Conservation (phyloP, 2,113 vertebrate species). For the Perccottus glenii region DNA sequence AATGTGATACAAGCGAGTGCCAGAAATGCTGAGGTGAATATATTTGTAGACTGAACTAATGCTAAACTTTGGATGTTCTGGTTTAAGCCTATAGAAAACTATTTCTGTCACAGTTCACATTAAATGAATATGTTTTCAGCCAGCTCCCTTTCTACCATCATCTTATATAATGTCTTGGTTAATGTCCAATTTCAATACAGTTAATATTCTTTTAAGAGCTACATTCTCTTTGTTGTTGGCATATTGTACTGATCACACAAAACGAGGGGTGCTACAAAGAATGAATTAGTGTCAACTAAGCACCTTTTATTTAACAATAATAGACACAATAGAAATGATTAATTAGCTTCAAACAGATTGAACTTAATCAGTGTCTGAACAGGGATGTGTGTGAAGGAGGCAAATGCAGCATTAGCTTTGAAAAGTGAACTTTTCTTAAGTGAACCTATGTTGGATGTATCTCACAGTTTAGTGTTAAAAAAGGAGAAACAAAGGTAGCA, state of each 20-base stretch:
- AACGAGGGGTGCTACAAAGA: constrained; percentile 47
- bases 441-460: constrained; percentile 45
- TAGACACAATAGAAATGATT: constrained; percentile 70
- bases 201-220: constrained; percentile 49
- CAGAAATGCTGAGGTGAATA: constrained; percentile 3
- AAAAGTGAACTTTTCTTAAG: constrained; percentile 61
- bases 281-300: constrained; percentile 76
- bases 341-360: constrained; percentile 67
- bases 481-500: constrained; percentile 20
- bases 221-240: constrained; percentile 57
- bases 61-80: neutral
- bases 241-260: constrained; percentile 60
- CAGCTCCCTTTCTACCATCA: constrained; percentile 17
- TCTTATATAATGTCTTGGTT: constrained; percentile 32
- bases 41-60: constrained; percentile 6
- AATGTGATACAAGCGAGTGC: constrained; percentile 52
- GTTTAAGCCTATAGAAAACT: neutral
- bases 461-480: constrained; percentile 41
- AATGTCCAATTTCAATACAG: constrained; percentile 57
- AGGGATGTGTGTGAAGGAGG: constrained; percentile 36
- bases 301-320: constrained; percentile 74
- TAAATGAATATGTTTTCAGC: constrained; percentile 13
- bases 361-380: constrained; percentile 60
- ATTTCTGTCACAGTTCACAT: neutral
- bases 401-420: constrained; percentile 37